Percentiles rank a stretch among this genome's conserved stretches.
These are phyloP conservation scores for Mus minutoides DNA, from an alignment of 2,797 vertebrate genomes.

Conservation along the genomic window DNA sequence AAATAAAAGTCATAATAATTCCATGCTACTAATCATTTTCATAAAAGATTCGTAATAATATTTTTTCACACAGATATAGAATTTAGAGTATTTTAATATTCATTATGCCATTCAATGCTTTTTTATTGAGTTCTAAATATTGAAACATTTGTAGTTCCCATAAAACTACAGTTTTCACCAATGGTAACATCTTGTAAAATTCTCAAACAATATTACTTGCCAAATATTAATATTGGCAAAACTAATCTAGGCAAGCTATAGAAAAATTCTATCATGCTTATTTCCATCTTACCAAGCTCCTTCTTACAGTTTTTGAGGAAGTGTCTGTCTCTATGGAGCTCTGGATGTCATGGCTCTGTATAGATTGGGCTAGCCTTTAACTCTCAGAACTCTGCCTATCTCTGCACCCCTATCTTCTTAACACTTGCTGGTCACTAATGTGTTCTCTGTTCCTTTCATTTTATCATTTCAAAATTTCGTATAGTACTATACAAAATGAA, in stretches of 20 bases:
- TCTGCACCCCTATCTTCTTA: background rate
- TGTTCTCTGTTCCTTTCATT: background rate
- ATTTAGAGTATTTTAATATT: background rate
- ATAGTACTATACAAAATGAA: background rate
- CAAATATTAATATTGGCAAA: background rate
- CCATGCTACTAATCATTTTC: background rate
- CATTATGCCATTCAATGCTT: background rate
- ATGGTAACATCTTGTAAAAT: background rate
- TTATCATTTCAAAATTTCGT: background rate
- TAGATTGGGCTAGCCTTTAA: background rate
- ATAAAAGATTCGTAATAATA: background rate
- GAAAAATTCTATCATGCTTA: background rate
- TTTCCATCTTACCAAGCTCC: background rate
- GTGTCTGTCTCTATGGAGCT: background rate
- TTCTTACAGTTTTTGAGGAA: background rate
- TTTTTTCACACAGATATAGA: background rate
- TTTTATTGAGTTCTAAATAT: background rate
- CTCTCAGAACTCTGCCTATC: background rate
- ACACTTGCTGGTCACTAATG: background rate
- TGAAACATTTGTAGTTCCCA: background rate
- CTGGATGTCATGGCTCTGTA: background rate
- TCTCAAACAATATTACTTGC: background rate
- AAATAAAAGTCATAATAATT: background rate
- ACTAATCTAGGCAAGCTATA: background rate
- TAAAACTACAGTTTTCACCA: background rate